Evolutionary conservation across 2,797 vertebrate species (phyloP), one percentile per base, ranked within the genome.

Genomic region (Microctenopoma lineatum): DNA sequence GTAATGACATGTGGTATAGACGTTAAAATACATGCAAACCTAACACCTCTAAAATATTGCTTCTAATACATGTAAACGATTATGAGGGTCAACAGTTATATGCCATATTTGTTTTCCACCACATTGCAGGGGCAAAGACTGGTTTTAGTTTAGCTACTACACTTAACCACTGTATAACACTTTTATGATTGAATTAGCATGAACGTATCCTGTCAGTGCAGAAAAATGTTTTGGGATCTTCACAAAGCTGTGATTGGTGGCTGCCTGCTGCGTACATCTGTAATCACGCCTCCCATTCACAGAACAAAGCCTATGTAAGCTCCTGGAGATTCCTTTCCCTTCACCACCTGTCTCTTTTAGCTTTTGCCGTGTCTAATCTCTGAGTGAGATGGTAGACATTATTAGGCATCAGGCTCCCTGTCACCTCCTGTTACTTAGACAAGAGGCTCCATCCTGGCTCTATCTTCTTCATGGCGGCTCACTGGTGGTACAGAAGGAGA

Each of bases 401-500:
- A 91, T 89, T 87, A 86, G 83, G 83, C 80, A 80, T 89, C 80
- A 73, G 55, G 65, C 62, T 81, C 66, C 46, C 68, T 80, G 81
- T 85, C 63, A 50, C 27, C 70, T 83, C 59, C 53, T 66, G 67
- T 79, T 86, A 80, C 69, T 47, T 62, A 74, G 69, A 79, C 69
- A 54, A 51, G 70, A 70, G 54, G 26, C 73, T 82, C 56, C 56
- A 48, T 59, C 75, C 72, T 52, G 72, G 65, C 53, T 80, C 52
- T 54, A 57, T 21, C 84, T 76, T 70, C 74, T 76, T 70, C 74
- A 83, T 85, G 64, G 48, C 27, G 26, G 52, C 59, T 65, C 54
- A 42, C 38, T 47, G n/a, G 57, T 70, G 59, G 67, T 55, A 69
- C 47, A 51, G 46, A 54, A 38, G 44, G 53, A 42, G 55, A 44